Evolutionary conservation across 2,888 invertebrate genomes (phyloP).

Genomic region (Physocephala rufipes): DNA sequence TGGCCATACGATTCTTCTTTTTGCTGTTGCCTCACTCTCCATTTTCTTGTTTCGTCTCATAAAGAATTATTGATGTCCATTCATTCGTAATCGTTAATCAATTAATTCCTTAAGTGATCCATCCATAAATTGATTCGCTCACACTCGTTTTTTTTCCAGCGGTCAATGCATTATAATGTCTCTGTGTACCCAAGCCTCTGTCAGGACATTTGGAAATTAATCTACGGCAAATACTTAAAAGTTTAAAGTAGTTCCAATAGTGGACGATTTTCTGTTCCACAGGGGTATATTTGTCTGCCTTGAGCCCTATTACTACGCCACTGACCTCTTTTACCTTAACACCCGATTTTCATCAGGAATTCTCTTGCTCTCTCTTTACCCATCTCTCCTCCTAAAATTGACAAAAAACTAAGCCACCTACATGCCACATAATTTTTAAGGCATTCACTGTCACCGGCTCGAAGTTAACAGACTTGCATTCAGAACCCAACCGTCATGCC

Average conservation of each 20-base stretch:
- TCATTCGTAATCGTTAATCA: background rate
- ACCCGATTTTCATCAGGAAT: no score
- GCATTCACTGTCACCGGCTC: constrained; percentile 1
- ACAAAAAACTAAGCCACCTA: no score
- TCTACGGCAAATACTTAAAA: no score
- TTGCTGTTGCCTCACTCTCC: background rate
- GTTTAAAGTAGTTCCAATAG: no score
- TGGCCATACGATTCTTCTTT: background rate
- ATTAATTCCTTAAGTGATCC: constrained; percentile 44
- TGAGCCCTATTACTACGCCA: no score
- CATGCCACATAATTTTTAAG: background rate
- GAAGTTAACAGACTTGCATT: background rate
- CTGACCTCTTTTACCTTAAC: no score
- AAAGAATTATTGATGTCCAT: background rate
- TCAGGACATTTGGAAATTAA: no score
- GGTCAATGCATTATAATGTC: no score
- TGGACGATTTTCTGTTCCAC: no score
- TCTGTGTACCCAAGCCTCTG: no score
- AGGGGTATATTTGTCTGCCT: no score
- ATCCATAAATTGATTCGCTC: constrained; percentile 43
- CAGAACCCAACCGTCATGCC: background rate
- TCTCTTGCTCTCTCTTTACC: background rate
- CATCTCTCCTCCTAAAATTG: background rate
- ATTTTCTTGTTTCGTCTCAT: background rate
- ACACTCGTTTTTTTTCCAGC: no score